Evolutionary conservation across 2,888 invertebrate genomes (phyloP), one percentile per base, ranked within the genome.

Genomic region (Anticlea derivata): DNA sequence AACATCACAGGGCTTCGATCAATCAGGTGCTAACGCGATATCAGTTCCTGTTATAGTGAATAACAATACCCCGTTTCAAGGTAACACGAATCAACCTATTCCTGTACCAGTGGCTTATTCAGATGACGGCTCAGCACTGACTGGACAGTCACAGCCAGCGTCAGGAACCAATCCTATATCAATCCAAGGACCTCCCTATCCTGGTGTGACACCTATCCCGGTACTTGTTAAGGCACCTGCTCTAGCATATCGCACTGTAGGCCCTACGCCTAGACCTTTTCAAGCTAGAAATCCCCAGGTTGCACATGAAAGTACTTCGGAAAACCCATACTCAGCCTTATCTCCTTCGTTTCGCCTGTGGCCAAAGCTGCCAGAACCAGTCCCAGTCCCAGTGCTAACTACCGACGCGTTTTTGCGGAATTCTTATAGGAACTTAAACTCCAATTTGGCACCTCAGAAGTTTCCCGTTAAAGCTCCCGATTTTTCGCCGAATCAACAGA

Each of bases 91-190:
- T 30, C 35, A 50, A 13, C 41, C 45, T 5, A 43, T 65, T 17
- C 50, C 63, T 0, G 54, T 63, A n/a, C 62, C 58, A 38, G 66
- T 56, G 11, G 7, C 12, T 1, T 44, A 34, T 39, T 27, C 39
- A 30, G 22, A 29, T 22, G 13, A 39, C 7, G 20, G 1, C 7
- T 38, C 23, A 38, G 8, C 45, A 53, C 24, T 51, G 0, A 41
- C 11, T 35, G 30, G 4, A 26, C 17, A 23, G n/a, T 17, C 26
- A n/a, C 30, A 30, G 12, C 4, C 31, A 31, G 8, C n/a, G 10
- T 12, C 27, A n/a, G 20, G n/a, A 38, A 11, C 2, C 5, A 44
- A 31, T 12, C 0, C 30, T 13, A 10, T 23, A 11, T 22, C 24
- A 7, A 43, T 30, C 24, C 35, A 31, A 44, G 33, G 5, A 27